Conservation (phyloP, 2,888 invertebrate genomes). For the Chrysolina oricalcia region DNA sequence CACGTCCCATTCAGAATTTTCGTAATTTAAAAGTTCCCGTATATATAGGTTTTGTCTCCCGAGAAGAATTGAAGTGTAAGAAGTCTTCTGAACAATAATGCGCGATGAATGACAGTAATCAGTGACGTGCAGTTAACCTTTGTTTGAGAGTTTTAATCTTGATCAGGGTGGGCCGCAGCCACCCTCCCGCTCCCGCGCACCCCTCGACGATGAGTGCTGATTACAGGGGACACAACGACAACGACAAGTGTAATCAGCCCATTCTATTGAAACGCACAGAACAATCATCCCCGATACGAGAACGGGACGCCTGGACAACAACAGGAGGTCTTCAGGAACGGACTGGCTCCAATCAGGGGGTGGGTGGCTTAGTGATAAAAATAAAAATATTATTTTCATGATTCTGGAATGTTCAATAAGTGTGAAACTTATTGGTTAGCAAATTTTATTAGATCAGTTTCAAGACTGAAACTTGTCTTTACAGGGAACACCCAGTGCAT, state of each 20-base stretch:
- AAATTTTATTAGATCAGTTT: no score
- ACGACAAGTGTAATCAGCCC: slow-evolving; percentile 67
- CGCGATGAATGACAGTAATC: slow-evolving; percentile 54
- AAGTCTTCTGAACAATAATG: slow-evolving; percentile 48
- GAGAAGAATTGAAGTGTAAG: slow-evolving; percentile 52
- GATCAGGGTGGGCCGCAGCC: slow-evolving; percentile 60
- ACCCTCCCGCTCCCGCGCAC: slow-evolving; percentile 44
- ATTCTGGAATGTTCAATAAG: no score
- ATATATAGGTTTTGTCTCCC: neutral
- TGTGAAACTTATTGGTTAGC: no score
- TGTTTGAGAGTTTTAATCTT: slow-evolving; percentile 69
- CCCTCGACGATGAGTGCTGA: slow-evolving; percentile 57
- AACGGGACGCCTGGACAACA: slow-evolving; percentile 56
- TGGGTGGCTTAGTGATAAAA: no score
- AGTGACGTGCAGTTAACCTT: slow-evolving; percentile 65
- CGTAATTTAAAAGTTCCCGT: slow-evolving; percentile 6
- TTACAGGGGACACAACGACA: slow-evolving; percentile 59
- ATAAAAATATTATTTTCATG: no score
- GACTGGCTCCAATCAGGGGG: slow-evolving; percentile 20
- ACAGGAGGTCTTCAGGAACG: slow-evolving; percentile 35
- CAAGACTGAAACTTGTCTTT: no score
- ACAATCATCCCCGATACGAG: slow-evolving; percentile 56
- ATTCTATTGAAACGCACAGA: slow-evolving; percentile 64
- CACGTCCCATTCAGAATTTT: neutral
- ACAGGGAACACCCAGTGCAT: no score